Conservation (phyloP, 2,113 vertebrate genomes). For the Mola mola region DNA sequence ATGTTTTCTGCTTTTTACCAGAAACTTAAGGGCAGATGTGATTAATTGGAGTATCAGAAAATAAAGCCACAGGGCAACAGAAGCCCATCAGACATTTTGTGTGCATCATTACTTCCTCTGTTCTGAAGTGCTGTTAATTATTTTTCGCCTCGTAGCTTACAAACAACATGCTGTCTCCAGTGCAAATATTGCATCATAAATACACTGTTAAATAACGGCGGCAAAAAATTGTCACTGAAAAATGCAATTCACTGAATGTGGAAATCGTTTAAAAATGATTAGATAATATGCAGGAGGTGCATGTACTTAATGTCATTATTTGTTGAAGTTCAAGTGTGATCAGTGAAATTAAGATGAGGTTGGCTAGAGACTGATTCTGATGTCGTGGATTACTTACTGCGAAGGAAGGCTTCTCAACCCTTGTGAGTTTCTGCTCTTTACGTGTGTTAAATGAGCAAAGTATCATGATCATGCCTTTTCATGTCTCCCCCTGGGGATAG, state of each 20-base stretch:
- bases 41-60: constrained; percentile 22
- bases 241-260: neutral
- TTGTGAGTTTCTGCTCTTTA: constrained; percentile 84
- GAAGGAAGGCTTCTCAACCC: constrained; percentile 91
- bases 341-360: constrained; percentile 90
- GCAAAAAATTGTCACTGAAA: neutral
- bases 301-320: neutral
- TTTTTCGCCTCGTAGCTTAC: constrained; percentile 4
- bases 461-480: neutral
- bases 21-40: constrained; percentile 13
- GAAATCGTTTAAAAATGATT: neutral
- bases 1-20: constrained; percentile 25
- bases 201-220: neutral
- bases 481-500: neutral
- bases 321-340: neutral
- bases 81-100: constrained; percentile 26
- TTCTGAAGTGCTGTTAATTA: constrained; percentile 18
- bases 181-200: neutral
- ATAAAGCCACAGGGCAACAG: constrained; percentile 21
- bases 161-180: neutral
- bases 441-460: neutral
- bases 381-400: constrained; percentile 94
- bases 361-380: constrained; percentile 94
- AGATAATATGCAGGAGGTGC: neutral
- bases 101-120: constrained; percentile 23